phyloP scores from a whole-genome alignment of 2,888 invertebrate species.

The Polymixis lichenea region DNA sequence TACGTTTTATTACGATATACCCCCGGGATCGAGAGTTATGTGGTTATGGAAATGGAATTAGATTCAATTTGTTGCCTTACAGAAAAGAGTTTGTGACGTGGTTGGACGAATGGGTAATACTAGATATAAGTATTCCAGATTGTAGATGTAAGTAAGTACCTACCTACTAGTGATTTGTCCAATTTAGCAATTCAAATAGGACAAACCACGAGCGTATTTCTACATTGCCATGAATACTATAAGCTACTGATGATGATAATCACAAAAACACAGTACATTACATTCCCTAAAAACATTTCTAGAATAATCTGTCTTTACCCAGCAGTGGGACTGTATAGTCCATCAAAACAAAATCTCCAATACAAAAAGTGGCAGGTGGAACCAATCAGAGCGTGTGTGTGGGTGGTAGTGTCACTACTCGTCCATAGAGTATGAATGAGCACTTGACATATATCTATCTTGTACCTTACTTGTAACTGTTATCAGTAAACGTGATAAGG shows the following conservation, averaged over 20 bases:
- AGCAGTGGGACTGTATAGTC: no score
- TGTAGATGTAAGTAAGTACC: background rate
- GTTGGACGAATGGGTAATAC: background rate
- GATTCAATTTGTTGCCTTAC: background rate
- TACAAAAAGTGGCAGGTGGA: background rate
- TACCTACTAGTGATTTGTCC: background rate
- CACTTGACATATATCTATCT: slow-evolving; percentile 17
- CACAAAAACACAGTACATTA: background rate
- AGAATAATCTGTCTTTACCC: no score
- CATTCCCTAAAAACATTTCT: background rate
- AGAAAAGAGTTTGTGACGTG: background rate
- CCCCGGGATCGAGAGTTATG: no score
- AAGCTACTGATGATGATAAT: background rate
- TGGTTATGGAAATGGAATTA: background rate
- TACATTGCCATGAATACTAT: no score
- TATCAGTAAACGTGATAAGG: slow-evolving; percentile 43
- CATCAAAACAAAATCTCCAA: no score
- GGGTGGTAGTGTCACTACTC: slow-evolving; percentile 18
- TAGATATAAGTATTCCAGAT: background rate
- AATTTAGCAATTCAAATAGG: background rate
- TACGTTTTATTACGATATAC: no score
- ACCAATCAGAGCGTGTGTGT: slow-evolving; percentile 8
- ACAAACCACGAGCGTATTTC: background rate
- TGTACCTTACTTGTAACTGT: slow-evolving; percentile 25
- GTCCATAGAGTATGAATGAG: slow-evolving; percentile 34